These are phyloP conservation scores for Papilio elwesi DNA, from an alignment of 2,888 invertebrate genomes.

Conservation along the genomic window DNA sequence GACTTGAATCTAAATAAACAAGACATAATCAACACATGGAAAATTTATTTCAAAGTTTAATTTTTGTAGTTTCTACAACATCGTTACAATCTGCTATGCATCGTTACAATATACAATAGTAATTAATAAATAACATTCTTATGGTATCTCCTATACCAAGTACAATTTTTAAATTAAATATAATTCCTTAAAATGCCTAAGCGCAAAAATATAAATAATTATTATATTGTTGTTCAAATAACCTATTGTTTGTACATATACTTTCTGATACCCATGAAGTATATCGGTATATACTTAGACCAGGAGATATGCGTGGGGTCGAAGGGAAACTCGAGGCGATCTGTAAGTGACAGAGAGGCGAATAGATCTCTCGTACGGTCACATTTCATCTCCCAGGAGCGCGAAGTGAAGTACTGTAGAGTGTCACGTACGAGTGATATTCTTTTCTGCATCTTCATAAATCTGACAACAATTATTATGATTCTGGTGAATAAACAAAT, in stretches of 20 bases:
- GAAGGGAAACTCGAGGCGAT: conserved; percentile 44
- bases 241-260: conserved; percentile 21
- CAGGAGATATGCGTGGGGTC: conserved; percentile 47
- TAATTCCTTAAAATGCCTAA: too few relatives aligned
- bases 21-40: too few relatives aligned
- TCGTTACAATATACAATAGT: too few relatives aligned
- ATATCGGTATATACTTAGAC: conserved; percentile 47
- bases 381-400: conserved; percentile 45
- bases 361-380: conserved; percentile 39
- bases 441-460: conserved; percentile 51
- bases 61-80: too few relatives aligned
- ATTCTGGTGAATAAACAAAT: conserved; percentile 36
- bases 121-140: too few relatives aligned
- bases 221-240: background rate
- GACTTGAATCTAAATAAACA: too few relatives aligned
- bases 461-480: conserved; percentile 49
- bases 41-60: too few relatives aligned
- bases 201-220: too few relatives aligned
- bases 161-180: too few relatives aligned
- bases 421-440: conserved; percentile 41
- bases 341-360: conserved; percentile 36
- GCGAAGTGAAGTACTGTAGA: conserved; percentile 45
- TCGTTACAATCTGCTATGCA: too few relatives aligned
- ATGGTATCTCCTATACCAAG: too few relatives aligned
- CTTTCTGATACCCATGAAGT: conserved; percentile 41